phyloP scores from a whole-genome alignment of 2,888 invertebrate genomes.

The Meta bourneti region DNA sequence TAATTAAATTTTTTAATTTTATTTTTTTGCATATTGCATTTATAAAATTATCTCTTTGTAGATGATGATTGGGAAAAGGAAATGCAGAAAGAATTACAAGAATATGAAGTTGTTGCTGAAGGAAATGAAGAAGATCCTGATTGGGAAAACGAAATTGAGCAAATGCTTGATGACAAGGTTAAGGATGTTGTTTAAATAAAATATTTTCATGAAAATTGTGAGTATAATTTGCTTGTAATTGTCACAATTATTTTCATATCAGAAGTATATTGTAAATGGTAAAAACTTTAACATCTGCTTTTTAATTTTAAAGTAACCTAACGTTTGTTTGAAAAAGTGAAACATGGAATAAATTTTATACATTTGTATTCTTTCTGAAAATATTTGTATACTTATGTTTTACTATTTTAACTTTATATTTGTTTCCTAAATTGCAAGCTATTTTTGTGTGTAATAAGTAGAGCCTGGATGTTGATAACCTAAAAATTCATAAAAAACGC shows the following conservation, averaged over 20 bases:
- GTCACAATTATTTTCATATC: conserved; percentile 46
- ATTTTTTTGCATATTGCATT: conserved; percentile 78
- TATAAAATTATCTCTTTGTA: not conserved
- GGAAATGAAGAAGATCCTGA: conserved; percentile 82
- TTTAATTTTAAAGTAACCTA: not conserved
- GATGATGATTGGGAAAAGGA: conserved; percentile 89
- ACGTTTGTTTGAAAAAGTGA: too few relatives aligned
- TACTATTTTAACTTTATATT: too few relatives aligned
- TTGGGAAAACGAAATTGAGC: conserved; percentile 88
- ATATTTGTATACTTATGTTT: too few relatives aligned
- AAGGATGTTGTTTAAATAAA: conserved; percentile 63
- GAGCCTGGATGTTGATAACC: too few relatives aligned
- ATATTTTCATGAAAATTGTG: not conserved
- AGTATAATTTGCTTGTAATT: not conserved
- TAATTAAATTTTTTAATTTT: too few relatives aligned
- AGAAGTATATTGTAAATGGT: conserved; percentile 5
- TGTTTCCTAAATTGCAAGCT: too few relatives aligned
- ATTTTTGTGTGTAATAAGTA: too few relatives aligned
- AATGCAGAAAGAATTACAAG: conserved; percentile 95
- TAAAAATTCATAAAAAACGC: too few relatives aligned
- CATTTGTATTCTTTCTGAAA: too few relatives aligned
- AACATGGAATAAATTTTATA: too few relatives aligned
- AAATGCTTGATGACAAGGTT: conserved; percentile 81
- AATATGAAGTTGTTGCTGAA: conserved; percentile 91
- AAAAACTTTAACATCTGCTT: not conserved